Conservation (phyloP, 92 coral and sea anemone genomes). For the Muricea muricata region DNA sequence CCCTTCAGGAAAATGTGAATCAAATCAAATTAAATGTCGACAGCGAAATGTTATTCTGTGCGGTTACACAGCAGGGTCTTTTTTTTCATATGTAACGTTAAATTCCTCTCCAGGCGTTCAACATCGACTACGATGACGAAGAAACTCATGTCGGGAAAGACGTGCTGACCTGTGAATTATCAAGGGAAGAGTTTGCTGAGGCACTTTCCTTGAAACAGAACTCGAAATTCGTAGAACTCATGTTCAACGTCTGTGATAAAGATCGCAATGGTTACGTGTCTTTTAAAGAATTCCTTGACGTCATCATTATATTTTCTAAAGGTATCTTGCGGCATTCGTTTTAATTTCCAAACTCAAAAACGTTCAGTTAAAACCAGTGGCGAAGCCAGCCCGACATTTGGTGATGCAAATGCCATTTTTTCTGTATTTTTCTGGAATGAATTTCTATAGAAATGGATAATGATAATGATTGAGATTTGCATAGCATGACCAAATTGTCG, state of each 20-base stretch:
- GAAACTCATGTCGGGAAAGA: background rate
- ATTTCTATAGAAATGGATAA: too few species aligned
- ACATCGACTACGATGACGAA: slow-evolving; percentile 29
- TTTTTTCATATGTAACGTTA: too few species aligned
- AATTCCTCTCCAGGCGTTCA: slow-evolving; percentile 11
- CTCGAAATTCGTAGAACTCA: slow-evolving; percentile 22
- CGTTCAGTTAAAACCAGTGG: too few species aligned
- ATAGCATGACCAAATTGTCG: too few species aligned
- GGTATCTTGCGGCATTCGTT: background rate
- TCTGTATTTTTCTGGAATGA: too few species aligned
- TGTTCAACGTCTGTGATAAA: slow-evolving; percentile 23
- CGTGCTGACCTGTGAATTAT: slow-evolving; percentile 11
- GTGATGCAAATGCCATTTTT: too few species aligned
- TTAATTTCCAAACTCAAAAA: too few species aligned
- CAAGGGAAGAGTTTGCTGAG: slow-evolving; percentile 22
- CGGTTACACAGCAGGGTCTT: background rate
- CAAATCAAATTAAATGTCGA: too few species aligned
- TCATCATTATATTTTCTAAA: slow-evolving; percentile 32
- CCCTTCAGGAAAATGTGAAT: too few species aligned
- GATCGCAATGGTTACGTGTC: slow-evolving; percentile 34
- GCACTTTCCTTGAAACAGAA: slow-evolving; percentile 23
- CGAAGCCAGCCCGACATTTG: too few species aligned
- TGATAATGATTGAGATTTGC: too few species aligned
- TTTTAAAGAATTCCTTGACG: slow-evolving; percentile 31
- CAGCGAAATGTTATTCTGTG: too few species aligned